Conservation (phyloP, 64 coral and sea anemone species). For the Cladopsammia gracilis region DNA sequence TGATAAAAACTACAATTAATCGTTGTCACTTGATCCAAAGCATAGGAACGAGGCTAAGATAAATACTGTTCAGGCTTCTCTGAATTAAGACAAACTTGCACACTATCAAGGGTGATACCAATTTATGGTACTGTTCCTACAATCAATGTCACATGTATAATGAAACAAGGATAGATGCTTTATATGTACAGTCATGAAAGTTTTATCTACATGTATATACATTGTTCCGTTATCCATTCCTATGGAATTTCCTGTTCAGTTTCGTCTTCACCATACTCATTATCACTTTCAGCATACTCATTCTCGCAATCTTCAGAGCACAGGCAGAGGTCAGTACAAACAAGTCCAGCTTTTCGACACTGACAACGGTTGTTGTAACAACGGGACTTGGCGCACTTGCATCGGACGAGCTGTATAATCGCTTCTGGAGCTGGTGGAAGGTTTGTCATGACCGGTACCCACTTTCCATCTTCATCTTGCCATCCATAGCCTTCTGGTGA, state of each 20-base stretch:
- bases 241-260: conserved; percentile 40
- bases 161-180: too few species aligned
- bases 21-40: too few species aligned
- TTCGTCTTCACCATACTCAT: conserved; percentile 8
- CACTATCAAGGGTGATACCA: too few species aligned
- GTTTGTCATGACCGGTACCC: conserved; percentile 65
- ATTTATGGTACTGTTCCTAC: too few species aligned
- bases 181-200: too few species aligned
- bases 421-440: conserved; percentile 53
- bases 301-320: conserved; percentile 52
- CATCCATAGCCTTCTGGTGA: conserved; percentile 64
- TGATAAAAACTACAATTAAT: too few species aligned
- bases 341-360: conserved; percentile 45
- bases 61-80: too few species aligned
- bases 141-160: too few species aligned
- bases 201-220: too few species aligned
- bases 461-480: conserved; percentile 73
- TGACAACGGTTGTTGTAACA: conserved; percentile 46
- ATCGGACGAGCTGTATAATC: conserved; percentile 59
- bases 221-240: too few species aligned
- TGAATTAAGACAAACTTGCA: too few species aligned
- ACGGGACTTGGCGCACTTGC: conserved; percentile 52
- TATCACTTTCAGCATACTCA: conserved; percentile 37
- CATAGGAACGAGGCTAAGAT: too few species aligned
- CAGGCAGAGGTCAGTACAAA: conserved; percentile 48